Evolutionary conservation across 2,797 vertebrate species (phyloP), one percentile per base, ranked within the genome.

Genomic region (Cirrhinus mrigala): DNA sequence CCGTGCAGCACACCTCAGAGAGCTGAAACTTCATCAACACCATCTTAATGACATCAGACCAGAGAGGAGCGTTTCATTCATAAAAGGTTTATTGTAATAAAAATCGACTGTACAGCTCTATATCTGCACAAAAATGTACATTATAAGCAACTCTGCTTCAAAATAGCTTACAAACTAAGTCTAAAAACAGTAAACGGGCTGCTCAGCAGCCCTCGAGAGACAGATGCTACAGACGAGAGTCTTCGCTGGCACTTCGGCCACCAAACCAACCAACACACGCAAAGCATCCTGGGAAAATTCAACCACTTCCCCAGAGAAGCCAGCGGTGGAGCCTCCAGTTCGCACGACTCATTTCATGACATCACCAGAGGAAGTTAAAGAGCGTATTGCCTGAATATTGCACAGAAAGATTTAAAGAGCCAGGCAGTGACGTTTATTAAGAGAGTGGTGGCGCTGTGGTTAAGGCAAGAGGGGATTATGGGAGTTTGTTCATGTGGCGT

Each of bases 41-140:
- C 58, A 20, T 2, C 54, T 54, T 12, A 37, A 83, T 14, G 24
- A 40, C 58, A 40, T 5, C 56, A 75, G 7, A 82, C 9, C 64
- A 82, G 15, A n/a, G 24, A 79, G 2, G 8, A 79, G 3, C 1
- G 22, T 9, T 20, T 86, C 24, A 66, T 83, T 88, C 82, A 89
- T 88, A 89, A 91, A 79, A 80, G 75, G 81, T 91, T 92, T 92
- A 91, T 92, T 91, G 88, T 88, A 79, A 93, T 94, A 96, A 95
- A 95, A 92, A 87, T 87, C 20, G 90, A 93, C 92, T 93, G 83
- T 92, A 92, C 54, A 88, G 92, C 84, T 94, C 91, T 94, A 93
- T 93, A 92, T 92, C 93, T 95, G 91, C 94, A 95, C 93, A 94
- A 90, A 96, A 95, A 94, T 84, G 83, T 89, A 89, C 87, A 90